Base-by-base conservation (phyloP, 2,888 invertebrate species). In the Diadegma fenestrale region DNA sequence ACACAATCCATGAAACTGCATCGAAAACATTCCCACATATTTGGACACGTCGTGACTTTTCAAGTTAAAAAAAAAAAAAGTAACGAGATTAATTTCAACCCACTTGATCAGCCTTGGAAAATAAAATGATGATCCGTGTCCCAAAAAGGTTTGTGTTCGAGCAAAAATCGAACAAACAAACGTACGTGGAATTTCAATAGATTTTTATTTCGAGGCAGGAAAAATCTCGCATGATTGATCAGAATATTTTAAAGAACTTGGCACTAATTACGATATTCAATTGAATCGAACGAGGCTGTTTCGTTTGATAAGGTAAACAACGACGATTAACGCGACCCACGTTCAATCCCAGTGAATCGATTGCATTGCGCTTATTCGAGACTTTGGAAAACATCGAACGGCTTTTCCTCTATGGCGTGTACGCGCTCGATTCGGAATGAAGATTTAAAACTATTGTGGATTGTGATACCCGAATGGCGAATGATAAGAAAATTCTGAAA, bases 281-380 rank as follows among this genome's bases (percentile, higher is more conserved):
- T 76, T 71, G 41, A 51, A 69, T 64, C 75, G 37, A 43, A 71
- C 61, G 19, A 79, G 51, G 68, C 19, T 37, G 71, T 26, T 76
- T 76, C 8, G n/a, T 73, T 80, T 76, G 82, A 80, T 85, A 82
- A 71, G 68, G 48, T 41, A 66, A 79, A 76, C 30, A 41, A 43
- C 33, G 78, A 45, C 26, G 71, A 51, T 71, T 64, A 66, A 26
- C 71, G 14, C 76, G 6, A 19, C 79, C 82, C 73, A 85, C 82
- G 77, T 51, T 14, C 4, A 33, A 51, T 26, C 6, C 19, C 45
- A n/a, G 4, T 22, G 30, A 26, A 64, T 37, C 33, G 37, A 76
- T 51, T 19, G 48, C 76, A 51, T 26, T 14, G 64, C 33, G 45
- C n/a, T 48, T n/a, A n/a, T n/a, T 19, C 43, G 76, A 76, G 22